Evolutionary conservation across 1,140 invertebrate species (phyloP).

Genomic region (Phymastichus coffea): DNA sequence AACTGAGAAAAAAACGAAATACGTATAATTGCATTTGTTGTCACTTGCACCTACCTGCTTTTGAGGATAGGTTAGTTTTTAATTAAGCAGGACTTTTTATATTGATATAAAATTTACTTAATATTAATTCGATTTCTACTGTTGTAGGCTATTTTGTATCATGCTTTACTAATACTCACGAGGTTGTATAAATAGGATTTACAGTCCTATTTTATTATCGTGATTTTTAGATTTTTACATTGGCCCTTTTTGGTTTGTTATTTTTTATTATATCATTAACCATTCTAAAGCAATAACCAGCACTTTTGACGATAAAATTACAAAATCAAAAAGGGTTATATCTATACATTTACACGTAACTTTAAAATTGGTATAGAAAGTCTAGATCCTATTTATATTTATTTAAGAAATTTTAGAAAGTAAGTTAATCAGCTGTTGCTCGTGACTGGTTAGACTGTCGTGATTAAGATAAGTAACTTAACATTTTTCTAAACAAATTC

Average conservation of each 20-base stretch:
- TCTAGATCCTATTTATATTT: slow-evolving; percentile 40
- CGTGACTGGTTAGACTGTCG: slow-evolving; percentile 35
- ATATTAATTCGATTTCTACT: slow-evolving; percentile 27
- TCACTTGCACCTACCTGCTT: slow-evolving; percentile 25
- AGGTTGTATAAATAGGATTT: slow-evolving; percentile 39
- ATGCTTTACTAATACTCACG: slow-evolving; percentile 45
- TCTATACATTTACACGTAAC: background rate
- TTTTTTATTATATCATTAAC: slow-evolving; percentile 13
- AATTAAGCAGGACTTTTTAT: slow-evolving; percentile 15
- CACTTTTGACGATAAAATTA: no score
- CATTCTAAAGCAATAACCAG: no score
- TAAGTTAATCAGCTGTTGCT: slow-evolving; percentile 41
- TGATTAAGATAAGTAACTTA: slow-evolving; percentile 43
- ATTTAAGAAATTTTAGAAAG: slow-evolving; percentile 41
- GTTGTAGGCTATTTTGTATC: slow-evolving; percentile 32
- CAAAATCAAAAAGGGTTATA: slow-evolving; percentile 12
- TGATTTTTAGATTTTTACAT: slow-evolving; percentile 22
- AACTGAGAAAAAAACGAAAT: background rate
- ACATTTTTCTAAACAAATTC: slow-evolving; percentile 35
- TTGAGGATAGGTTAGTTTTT: slow-evolving; percentile 28
- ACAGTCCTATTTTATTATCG: slow-evolving; percentile 22
- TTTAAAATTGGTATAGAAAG: slow-evolving; percentile 13
- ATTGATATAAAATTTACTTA: slow-evolving; percentile 27
- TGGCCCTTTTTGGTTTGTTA: slow-evolving; percentile 20
- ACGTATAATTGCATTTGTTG: slow-evolving; percentile 30